Conservation (phyloP, 2,797 vertebrate species). For the Notolepis coatsorum region DNA sequence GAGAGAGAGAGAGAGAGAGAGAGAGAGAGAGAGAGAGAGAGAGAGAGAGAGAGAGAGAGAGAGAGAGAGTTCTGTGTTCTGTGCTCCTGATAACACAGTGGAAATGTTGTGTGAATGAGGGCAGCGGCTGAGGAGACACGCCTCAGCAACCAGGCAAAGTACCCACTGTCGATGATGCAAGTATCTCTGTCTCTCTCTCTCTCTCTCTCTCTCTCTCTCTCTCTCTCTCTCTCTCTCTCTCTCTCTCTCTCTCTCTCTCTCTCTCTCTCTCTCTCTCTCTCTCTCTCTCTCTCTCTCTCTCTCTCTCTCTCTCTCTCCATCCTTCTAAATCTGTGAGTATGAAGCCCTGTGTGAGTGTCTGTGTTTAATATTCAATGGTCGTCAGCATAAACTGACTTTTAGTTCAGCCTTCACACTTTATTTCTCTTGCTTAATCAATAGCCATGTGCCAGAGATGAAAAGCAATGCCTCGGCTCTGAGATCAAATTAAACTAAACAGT, state of each 20-base stretch:
- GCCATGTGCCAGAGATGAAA: slow-evolving; percentile 12
- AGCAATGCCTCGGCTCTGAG: slow-evolving; percentile 2
- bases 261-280: neutral
- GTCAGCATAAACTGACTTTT: slow-evolving; percentile 24
- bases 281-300: neutral
- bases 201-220: neutral
- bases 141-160: neutral
- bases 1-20: no score
- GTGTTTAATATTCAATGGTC: slow-evolving; percentile 19
- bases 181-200: neutral
- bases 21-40: no score
- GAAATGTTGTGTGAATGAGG: slow-evolving; percentile 1
- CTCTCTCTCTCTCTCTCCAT: neutral
- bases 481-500: slow-evolving; percentile 26
- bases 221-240: neutral
- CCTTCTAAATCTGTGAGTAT: neutral
- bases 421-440: slow-evolving; percentile 38
- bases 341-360: neutral
- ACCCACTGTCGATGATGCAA: slow-evolving; percentile 6
- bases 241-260: neutral
- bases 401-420: slow-evolving; percentile 35
- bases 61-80: slow-evolving; percentile 22
- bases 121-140: neutral
- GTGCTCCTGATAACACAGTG: slow-evolving; percentile 8
- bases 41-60: no score